These are phyloP conservation scores for Euplexia lucipara DNA, from an alignment of 2,888 invertebrate species.

Conservation along the genomic window DNA sequence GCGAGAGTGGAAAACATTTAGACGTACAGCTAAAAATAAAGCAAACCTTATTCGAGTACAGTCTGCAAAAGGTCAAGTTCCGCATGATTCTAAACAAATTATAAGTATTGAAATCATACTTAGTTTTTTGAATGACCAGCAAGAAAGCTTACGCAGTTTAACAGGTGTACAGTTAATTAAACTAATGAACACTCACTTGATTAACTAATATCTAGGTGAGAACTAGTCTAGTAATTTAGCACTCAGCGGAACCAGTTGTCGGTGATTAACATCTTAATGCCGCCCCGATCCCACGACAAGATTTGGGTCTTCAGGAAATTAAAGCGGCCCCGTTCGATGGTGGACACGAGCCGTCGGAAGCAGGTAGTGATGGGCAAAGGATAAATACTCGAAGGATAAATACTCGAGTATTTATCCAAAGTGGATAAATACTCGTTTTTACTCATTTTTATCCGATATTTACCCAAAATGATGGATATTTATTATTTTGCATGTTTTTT, in stretches of 20 bases:
- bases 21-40: neutral
- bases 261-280: conserved; percentile 59
- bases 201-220: conserved; percentile 61
- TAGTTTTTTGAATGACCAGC: conserved; percentile 15
- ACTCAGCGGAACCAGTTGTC: conserved; percentile 52
- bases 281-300: conserved; percentile 61
- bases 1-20: neutral
- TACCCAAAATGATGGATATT: too few relatives aligned
- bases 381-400: too few relatives aligned
- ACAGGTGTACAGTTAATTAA: conserved; percentile 52
- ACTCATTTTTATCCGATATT: too few relatives aligned
- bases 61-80: neutral
- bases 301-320: conserved; percentile 63
- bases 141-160: conserved; percentile 28
- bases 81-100: neutral
- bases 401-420: too few relatives aligned
- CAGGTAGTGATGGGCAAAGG: too few relatives aligned
- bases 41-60: neutral
- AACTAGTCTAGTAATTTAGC: conserved; percentile 53
- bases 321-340: conserved; percentile 25
- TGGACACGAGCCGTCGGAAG: conserved; percentile 45
- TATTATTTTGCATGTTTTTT: too few relatives aligned
- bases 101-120: conserved; percentile 9
- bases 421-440: too few relatives aligned
- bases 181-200: conserved; percentile 54